Conservation (phyloP, 2,113 vertebrate genomes). For the Columbina picui region DNA sequence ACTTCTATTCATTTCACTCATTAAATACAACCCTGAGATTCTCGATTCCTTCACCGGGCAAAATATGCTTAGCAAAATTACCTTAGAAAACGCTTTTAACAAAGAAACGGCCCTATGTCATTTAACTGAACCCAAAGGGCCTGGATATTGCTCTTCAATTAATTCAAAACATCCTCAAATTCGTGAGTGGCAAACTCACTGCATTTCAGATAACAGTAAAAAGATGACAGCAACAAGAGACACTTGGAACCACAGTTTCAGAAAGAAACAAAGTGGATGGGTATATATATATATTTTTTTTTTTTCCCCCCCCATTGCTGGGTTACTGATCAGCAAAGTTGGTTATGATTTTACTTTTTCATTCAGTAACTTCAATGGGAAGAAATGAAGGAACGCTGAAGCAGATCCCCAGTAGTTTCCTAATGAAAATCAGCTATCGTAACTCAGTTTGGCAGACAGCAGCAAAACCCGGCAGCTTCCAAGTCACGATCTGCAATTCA, state of each 20-base stretch:
- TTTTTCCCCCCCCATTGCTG: neutral
- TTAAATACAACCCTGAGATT: accelerated
- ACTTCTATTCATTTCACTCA: neutral
- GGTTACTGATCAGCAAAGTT: neutral
- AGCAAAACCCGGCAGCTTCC: neutral
- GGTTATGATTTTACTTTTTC: neutral
- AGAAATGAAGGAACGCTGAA: neutral
- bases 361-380: neutral
- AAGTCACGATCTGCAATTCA: constrained; percentile 7
- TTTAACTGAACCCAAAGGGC: neutral
- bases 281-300: neutral
- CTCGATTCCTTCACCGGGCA: accelerated
- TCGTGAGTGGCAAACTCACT: neutral
- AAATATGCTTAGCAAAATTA: neutral
- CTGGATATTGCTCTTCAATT: neutral
- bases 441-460: neutral
- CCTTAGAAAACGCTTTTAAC: neutral
- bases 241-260: neutral
- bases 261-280: neutral
- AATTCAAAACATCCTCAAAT: neutral
- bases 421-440: neutral
- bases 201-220: neutral
- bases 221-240: neutral
- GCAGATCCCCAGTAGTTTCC: neutral
- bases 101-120: neutral